A percentile compares a stretch with the other conserved stretches of the same genome.
Conservation (phyloP, 2,113 vertebrate genomes). For the Kryptolebias marmoratus region DNA sequence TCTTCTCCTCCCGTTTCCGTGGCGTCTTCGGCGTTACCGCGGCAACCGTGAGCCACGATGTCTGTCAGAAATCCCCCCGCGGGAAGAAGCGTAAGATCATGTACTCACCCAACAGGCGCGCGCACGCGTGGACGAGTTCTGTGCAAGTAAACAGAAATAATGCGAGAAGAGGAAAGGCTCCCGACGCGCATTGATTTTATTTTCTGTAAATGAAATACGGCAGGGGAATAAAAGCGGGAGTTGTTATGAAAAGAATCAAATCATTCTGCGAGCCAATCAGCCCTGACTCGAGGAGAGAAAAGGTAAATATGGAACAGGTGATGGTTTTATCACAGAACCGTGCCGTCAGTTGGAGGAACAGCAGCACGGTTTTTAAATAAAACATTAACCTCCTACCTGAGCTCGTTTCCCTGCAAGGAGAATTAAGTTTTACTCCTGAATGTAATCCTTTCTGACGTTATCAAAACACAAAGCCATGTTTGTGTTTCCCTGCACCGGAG, state of each 20-base stretch:
- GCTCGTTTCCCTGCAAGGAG: background rate
- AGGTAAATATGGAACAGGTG: background rate
- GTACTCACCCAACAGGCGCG: slow-evolving; percentile 22
- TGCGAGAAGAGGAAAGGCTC: slow-evolving; percentile 13
- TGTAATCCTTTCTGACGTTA: background rate
- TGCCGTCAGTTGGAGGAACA: background rate
- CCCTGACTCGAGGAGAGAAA: slow-evolving; percentile 26
- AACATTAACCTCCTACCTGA: background rate
- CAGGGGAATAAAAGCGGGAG: slow-evolving; percentile 21
- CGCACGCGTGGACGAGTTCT: slow-evolving; percentile 27
- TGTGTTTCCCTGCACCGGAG: background rate
- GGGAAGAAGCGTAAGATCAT: slow-evolving; percentile 35
- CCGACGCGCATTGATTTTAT: slow-evolving; percentile 42
- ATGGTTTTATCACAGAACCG: background rate
- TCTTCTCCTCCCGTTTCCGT: slow-evolving; percentile 40
- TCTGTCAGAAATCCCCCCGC: slow-evolving; percentile 17
- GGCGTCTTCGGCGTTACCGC: slow-evolving; percentile 34
- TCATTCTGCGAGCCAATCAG: background rate
- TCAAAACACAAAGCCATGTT: background rate
- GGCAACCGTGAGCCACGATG: slow-evolving; percentile 47
- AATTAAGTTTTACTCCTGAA: too few relatives aligned
- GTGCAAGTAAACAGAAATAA: slow-evolving; percentile 39
- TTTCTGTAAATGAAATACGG: slow-evolving; percentile 29
- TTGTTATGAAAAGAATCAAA: slow-evolving; percentile 26
- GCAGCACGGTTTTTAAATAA: slow-evolving; percentile 4